These are phyloP conservation scores for Solea solea DNA, from an alignment of 2,113 vertebrate genomes.

Conservation along the genomic window DNA sequence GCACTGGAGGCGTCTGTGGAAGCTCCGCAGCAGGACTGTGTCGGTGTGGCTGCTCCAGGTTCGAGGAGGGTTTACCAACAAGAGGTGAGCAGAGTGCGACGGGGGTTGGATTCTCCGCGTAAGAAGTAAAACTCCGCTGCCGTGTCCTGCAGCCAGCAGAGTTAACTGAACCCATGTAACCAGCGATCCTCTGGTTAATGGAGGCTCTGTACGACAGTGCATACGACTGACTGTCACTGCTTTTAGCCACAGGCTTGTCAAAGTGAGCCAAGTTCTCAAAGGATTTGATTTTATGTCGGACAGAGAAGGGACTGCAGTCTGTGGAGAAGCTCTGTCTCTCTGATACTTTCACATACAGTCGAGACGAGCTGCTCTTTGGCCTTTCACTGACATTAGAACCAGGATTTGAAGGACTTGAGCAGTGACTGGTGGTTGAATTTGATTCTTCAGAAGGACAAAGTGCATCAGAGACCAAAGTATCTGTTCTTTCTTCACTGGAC, in stretches of 20 bases:
- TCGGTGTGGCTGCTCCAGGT: constrained; percentile 35
- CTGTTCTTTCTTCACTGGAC: constrained; percentile 17
- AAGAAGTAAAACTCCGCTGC: constrained; percentile 86
- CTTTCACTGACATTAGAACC: constrained; percentile 3
- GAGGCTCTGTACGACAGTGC: constrained; percentile 77
- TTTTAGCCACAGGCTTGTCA: constrained; percentile 82
- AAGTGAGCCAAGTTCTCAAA: constrained; percentile 94
- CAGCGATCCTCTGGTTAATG: constrained; percentile 82
- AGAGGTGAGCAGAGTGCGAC: constrained; percentile 24
- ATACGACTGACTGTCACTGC: constrained; percentile 80
- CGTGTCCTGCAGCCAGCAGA: constrained; percentile 59
- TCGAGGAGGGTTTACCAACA: constrained; percentile 60
- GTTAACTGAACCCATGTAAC: constrained; percentile 72
- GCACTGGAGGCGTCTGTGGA: constrained; percentile 55
- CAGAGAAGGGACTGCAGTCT: constrained; percentile 89
- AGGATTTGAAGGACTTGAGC: constrained; percentile 20
- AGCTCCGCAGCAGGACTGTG: constrained; percentile 12
- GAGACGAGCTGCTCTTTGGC: constrained; percentile 54
- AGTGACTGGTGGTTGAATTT: constrained; percentile 13
- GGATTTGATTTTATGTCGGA: constrained; percentile 94
- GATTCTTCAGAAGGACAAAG: constrained; percentile 23
- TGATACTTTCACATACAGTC: constrained; percentile 52
- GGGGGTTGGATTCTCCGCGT: constrained; percentile 73
- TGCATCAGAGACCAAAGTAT: background rate
- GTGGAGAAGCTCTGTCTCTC: constrained; percentile 83